Percentiles rank a stretch among this genome's conserved stretches.
phyloP scores from a whole-genome alignment of 1,140 invertebrate species.

The Paracyclopina nana region DNA sequence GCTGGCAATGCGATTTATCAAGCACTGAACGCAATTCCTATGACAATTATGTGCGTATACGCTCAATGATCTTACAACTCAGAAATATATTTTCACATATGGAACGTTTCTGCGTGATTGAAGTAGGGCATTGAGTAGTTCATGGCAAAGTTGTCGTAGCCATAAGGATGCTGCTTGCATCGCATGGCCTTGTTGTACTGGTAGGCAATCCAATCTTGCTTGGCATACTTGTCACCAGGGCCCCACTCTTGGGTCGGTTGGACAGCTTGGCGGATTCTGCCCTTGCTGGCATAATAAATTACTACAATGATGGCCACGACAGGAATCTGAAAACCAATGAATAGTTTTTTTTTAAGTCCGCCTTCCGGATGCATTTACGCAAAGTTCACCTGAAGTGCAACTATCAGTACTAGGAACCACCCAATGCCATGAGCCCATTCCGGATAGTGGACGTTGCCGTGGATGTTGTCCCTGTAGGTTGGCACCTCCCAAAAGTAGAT shows the following conservation, averaged over 20 bases:
- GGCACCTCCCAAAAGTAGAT: constrained; percentile 12
- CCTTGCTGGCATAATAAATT: constrained; percentile 5
- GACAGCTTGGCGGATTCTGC: constrained; percentile 15
- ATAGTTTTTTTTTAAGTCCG: not conserved
- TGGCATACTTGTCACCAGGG: constrained; percentile 15
- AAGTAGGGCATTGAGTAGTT: not conserved
- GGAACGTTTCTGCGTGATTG: too few species aligned
- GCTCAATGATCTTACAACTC: too few species aligned
- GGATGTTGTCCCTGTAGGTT: not conserved
- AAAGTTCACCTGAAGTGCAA: too few species aligned
- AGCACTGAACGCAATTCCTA: too few species aligned
- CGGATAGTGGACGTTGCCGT: constrained; percentile 10
- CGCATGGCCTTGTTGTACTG: not conserved
- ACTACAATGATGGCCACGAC: not conserved
- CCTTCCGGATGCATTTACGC: constrained; percentile 7
- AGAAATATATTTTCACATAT: too few species aligned
- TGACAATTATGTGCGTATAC: too few species aligned
- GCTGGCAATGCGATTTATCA: constrained; percentile 4
- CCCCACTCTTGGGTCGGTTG: constrained; percentile 17
- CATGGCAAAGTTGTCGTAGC: not conserved
- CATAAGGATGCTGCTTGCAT: not conserved
- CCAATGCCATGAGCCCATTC: constrained; percentile 3
- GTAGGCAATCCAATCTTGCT: constrained; percentile 4
- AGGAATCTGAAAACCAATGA: constrained; percentile 12
- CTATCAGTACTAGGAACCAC: constrained; percentile 11